A percentile compares a stretch with the other conserved stretches of the same genome.
These are phyloP conservation scores for Apamea monoglypha DNA, from an alignment of 2,888 invertebrate species.

Conservation along the genomic window DNA sequence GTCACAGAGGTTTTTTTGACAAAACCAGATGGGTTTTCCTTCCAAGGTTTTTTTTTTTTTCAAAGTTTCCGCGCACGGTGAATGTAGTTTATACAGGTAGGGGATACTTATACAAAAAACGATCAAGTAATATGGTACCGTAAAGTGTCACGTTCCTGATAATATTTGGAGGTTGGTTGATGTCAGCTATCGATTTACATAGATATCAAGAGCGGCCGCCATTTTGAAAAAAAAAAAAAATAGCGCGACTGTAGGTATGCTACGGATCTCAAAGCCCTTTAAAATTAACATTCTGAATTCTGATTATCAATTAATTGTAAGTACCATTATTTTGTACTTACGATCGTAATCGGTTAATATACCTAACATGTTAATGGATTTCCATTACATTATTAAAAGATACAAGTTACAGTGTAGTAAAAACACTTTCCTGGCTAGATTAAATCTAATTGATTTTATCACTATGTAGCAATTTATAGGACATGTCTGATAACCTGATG, in stretches of 20 bases:
- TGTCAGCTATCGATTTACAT: neutral
- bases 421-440: constrained; percentile 18
- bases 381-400: neutral
- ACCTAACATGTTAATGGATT: constrained; percentile 8
- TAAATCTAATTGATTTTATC: constrained; percentile 11
- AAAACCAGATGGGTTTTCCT: no score
- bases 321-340: neutral
- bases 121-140: no score
- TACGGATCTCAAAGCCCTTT: neutral
- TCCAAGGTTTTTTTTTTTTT: neutral
- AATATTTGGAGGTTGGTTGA: neutral
- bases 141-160: no score
- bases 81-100: neutral
- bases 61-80: neutral
- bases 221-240: neutral
- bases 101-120: no score
- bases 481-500: neutral
- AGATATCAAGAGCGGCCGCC: neutral
- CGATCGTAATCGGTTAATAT: constrained; percentile 1
- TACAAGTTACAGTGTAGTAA: neutral
- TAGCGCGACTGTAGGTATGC: neutral
- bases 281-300: neutral
- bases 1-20: no score
- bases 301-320: neutral
- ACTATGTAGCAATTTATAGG: neutral